Conservation (phyloP, 2,113 vertebrate species). For the Piprites chloris region DNA sequence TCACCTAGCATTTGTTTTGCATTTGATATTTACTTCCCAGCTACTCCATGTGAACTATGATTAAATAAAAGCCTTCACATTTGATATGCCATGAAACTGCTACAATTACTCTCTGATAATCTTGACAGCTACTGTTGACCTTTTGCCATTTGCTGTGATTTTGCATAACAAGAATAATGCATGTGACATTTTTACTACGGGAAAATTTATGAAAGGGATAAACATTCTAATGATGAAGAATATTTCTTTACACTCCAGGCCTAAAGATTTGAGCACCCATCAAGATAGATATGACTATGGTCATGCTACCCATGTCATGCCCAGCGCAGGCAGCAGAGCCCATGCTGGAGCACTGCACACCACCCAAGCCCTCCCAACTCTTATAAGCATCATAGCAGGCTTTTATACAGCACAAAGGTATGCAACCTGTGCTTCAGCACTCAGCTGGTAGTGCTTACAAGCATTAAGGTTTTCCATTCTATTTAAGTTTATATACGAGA, state of each 20-base stretch:
- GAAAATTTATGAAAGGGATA: background rate
- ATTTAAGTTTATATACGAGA: background rate
- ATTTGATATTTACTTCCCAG: conserved; percentile 24
- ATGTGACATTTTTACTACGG: conserved; percentile 4
- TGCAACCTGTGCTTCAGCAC: background rate
- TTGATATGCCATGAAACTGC: background rate
- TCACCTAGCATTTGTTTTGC: background rate
- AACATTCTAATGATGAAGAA: background rate
- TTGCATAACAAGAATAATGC: conserved; percentile 27
- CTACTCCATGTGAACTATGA: background rate
- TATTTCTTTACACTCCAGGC: background rate
- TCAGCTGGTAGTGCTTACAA: background rate
- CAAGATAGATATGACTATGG: rapidly evolving
- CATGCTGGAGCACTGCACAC: background rate
- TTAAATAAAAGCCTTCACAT: conserved; percentile 20
- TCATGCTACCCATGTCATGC: rapidly evolving
- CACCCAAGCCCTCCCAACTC: background rate
- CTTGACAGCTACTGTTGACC: conserved; percentile 17
- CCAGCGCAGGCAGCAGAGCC: background rate
- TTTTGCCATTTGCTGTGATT: background rate
- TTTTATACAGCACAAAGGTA: background rate
- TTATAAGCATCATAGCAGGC: rapidly evolving
- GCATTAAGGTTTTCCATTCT: background rate
- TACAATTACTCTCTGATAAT: conserved; percentile 10
- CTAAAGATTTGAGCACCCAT: background rate